These are phyloP conservation scores for Lithobates sylvaticus DNA, from an alignment of 2,797 vertebrate species.

Conservation along the genomic window DNA sequence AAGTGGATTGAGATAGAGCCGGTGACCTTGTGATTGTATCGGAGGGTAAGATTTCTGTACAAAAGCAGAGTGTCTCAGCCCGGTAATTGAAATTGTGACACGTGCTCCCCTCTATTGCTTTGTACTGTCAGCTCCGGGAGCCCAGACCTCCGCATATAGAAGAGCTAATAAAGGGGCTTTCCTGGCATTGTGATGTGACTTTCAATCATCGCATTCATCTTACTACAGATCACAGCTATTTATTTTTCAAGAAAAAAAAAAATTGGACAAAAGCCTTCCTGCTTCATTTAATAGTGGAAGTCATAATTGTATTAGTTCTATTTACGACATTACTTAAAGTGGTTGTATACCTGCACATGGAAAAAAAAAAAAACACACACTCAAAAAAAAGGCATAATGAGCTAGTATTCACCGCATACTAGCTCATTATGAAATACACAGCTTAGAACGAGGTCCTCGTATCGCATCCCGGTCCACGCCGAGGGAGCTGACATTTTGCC, in stretches of 20 bases:
- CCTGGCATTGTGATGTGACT: constrained; percentile 20
- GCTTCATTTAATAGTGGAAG: no score
- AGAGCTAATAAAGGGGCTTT: constrained; percentile 38
- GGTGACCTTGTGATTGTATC: constrained; percentile 51
- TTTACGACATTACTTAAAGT: no score
- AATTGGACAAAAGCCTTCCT: not conserved
- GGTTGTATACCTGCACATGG: no score
- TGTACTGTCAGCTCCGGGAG: not conserved
- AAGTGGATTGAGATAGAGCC: constrained; percentile 20
- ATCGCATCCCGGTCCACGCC: no score
- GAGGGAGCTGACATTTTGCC: no score
- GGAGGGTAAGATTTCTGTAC: constrained; percentile 21
- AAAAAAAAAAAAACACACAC: no score
- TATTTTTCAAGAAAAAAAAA: not conserved
- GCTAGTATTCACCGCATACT: no score
- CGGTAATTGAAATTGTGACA: constrained; percentile 36
- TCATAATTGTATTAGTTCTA: no score
- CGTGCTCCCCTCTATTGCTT: constrained; percentile 1
- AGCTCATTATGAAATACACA: no score
- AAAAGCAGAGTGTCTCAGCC: constrained; percentile 2
- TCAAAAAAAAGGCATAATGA: no score
- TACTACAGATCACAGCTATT: not conserved
- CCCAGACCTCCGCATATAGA: constrained; percentile 5
- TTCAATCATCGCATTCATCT: constrained; percentile 28
- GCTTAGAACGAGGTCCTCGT: no score